phyloP scores from a whole-genome alignment of 2,113 vertebrate genomes.

The Passer domesticus region DNA sequence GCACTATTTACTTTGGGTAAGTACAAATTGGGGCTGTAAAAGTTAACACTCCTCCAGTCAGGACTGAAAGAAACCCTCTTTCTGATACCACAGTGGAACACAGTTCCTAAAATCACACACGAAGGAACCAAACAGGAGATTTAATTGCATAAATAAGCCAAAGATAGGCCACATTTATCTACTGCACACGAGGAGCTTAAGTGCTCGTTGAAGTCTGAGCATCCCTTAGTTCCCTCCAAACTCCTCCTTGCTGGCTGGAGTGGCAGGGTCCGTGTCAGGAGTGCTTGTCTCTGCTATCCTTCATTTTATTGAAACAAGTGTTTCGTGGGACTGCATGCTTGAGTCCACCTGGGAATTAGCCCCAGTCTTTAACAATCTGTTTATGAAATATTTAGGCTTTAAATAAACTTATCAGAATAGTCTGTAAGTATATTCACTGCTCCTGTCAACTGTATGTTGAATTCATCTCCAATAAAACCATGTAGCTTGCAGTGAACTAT shows the following conservation, averaged over 20 bases:
- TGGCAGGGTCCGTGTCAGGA: neutral
- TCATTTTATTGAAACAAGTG: neutral
- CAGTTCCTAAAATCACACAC: neutral
- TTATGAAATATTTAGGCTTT: neutral
- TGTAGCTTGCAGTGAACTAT: neutral
- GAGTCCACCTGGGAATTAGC: neutral
- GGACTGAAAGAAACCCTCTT: neutral
- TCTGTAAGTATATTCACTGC: neutral
- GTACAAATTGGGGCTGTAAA: neutral
- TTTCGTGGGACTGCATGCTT: rapidly evolving
- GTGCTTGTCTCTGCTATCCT: neutral
- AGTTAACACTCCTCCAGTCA: neutral
- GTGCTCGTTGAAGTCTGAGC: neutral
- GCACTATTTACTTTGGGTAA: neutral
- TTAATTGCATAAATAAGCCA: neutral
- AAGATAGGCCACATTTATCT: neutral
- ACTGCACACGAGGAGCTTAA: neutral
- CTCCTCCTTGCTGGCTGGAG: neutral
- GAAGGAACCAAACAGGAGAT: neutral
- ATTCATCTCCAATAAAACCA: neutral
- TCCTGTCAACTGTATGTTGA: neutral
- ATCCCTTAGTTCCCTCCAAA: neutral
- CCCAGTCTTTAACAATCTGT: neutral
- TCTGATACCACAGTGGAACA: neutral
- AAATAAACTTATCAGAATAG: neutral